phyloP scores from a whole-genome alignment of 1,140 invertebrate species.

The Andricus grossulariae region DNA sequence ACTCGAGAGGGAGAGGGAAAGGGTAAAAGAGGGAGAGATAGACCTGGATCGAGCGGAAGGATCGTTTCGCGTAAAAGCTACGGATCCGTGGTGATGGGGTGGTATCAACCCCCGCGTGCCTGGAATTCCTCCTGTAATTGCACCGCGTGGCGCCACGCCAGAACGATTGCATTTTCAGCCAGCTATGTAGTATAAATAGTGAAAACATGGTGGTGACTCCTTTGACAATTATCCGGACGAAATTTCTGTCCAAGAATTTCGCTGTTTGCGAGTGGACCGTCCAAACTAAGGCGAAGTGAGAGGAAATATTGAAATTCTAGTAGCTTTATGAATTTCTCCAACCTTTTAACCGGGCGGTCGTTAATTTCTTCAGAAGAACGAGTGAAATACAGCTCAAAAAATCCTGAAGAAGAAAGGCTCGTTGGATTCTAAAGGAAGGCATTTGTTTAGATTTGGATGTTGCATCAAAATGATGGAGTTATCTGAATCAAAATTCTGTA shows the following conservation, averaged over 20 bases:
- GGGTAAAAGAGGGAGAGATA: constrained; percentile 30
- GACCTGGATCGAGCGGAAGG: constrained; percentile 33
- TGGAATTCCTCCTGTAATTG: constrained; percentile 72
- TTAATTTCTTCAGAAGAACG: background rate
- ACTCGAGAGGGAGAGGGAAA: constrained; percentile 13
- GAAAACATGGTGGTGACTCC: constrained; percentile 45
- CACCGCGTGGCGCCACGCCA: constrained; percentile 63
- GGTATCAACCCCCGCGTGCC: constrained; percentile 67
- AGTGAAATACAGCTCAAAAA: background rate
- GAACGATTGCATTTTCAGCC: constrained; percentile 69
- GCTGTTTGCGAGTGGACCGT: background rate
- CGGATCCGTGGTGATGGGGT: constrained; percentile 51
- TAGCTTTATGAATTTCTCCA: constrained; percentile 2
- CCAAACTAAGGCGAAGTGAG: background rate
- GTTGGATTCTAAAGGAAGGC: too few relatives aligned
- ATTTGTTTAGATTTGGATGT: too few relatives aligned
- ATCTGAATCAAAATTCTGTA: too few relatives aligned
- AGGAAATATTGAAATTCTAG: constrained; percentile 24
- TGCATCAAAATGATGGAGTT: too few relatives aligned
- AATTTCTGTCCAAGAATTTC: constrained; percentile 33
- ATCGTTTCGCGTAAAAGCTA: constrained; percentile 44
- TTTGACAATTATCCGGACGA: constrained; percentile 39
- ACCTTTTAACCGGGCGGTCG: background rate
- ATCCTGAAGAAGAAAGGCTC: background rate
- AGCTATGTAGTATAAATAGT: constrained; percentile 63